Percentiles rank a stretch among this genome's conserved stretches.
phyloP scores from a whole-genome alignment of 2,797 vertebrate species.

The Tadarida brasiliensis region DNA sequence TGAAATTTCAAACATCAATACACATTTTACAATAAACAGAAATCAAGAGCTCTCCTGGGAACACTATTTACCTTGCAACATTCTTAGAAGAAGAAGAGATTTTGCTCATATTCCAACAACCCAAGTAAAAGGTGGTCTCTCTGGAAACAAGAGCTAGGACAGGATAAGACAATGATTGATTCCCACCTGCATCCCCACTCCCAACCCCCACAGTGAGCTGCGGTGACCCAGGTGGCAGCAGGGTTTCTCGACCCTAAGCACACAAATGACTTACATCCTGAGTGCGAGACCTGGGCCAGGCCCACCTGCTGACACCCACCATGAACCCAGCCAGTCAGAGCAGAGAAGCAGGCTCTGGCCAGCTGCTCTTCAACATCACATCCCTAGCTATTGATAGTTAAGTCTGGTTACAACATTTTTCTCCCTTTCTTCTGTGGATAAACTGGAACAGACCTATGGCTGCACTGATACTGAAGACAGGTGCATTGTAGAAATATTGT shows the following conservation, averaged over 20 bases:
- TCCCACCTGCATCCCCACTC: too few relatives aligned
- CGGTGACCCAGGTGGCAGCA: slow-evolving; percentile 74
- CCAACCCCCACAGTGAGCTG: slow-evolving; percentile 36
- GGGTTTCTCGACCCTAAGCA: slow-evolving; percentile 71
- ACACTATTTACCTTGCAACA: neutral
- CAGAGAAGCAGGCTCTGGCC: slow-evolving; percentile 95
- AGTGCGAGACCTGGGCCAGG: slow-evolving; percentile 63
- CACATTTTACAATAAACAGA: neutral
- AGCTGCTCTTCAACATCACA: slow-evolving; percentile 99
- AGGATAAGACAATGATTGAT: too few relatives aligned
- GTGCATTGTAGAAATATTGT: slow-evolving; percentile 98
- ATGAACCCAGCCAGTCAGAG: slow-evolving; percentile 99
- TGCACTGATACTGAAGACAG: slow-evolving; percentile 98
- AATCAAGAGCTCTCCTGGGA: neutral
- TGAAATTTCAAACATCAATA: neutral
- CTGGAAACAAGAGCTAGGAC: too few relatives aligned
- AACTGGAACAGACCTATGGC: slow-evolving; percentile 99
- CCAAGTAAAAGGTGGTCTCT: neutral
- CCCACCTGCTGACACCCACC: slow-evolving; percentile 82
- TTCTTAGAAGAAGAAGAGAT: neutral
- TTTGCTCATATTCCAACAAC: neutral
- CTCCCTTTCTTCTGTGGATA: slow-evolving; percentile 98
- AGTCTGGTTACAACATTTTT: slow-evolving; percentile 99
- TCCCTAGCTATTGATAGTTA: slow-evolving; percentile 98
- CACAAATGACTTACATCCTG: neutral